Conservation (phyloP, 2,888 invertebrate species). For the Tiphia femorata region DNA sequence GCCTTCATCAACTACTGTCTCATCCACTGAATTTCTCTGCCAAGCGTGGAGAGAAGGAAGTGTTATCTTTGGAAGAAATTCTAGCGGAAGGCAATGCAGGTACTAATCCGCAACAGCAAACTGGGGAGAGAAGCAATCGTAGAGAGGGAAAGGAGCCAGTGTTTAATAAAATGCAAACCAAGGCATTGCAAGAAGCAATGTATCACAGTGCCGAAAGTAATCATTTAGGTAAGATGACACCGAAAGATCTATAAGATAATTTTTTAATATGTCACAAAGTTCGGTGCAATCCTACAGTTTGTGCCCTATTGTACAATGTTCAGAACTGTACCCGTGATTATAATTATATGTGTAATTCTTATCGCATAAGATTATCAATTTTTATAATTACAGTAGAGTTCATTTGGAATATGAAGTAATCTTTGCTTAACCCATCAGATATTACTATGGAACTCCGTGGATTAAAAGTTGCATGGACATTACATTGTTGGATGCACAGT, state of each 20-base stretch:
- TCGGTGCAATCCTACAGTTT: too few relatives aligned
- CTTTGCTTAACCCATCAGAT: too few relatives aligned
- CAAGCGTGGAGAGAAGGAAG: constrained; percentile 75
- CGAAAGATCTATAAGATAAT: not conserved
- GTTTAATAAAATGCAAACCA: constrained; percentile 85
- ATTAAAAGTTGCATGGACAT: constrained; percentile 90
- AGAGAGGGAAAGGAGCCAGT: constrained; percentile 64
- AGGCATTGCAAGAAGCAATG: constrained; percentile 92
- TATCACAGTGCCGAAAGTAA: constrained; percentile 94
- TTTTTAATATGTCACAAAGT: too few relatives aligned
- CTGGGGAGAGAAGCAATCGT: constrained; percentile 62
- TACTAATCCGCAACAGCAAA: constrained; percentile 60
- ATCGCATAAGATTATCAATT: too few relatives aligned
- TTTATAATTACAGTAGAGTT: too few relatives aligned
- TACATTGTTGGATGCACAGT: constrained; percentile 94
- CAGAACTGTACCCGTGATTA: too few relatives aligned
- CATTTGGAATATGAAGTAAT: too few relatives aligned
- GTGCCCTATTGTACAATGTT: too few relatives aligned
- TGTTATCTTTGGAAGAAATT: constrained; percentile 89
- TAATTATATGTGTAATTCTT: too few relatives aligned
- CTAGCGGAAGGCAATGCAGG: constrained; percentile 82
- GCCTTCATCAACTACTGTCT: constrained; percentile 83
- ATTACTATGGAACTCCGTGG: constrained; percentile 90
- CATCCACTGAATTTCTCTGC: constrained; percentile 77
- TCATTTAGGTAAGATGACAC: constrained; percentile 76